Conservation (phyloP, 2,797 vertebrate genomes). For the Austrolebias charrua region DNA sequence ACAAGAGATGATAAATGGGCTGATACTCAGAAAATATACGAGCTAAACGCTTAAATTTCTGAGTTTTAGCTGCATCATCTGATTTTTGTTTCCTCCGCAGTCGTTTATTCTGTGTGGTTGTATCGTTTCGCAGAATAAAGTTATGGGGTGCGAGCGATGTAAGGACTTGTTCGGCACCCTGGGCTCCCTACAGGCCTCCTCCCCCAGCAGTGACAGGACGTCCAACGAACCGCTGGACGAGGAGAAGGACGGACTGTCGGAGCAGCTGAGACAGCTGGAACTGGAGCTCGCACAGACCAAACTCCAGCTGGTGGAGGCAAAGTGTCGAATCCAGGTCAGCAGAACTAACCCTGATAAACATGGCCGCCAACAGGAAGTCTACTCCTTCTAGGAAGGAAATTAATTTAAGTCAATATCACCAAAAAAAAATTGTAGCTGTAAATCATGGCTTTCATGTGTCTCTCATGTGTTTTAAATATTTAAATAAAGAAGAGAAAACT, state of each 20-base stretch:
- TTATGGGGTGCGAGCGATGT: conserved; percentile 93
- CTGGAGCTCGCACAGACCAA: conserved; percentile 98
- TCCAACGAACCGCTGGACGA: conserved; percentile 84
- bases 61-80: neutral
- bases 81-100: neutral
- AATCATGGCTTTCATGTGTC: too few species aligned
- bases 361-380: neutral
- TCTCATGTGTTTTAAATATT: too few species aligned
- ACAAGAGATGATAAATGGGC: neutral
- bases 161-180: conserved; percentile 92
- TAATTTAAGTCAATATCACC: too few species aligned
- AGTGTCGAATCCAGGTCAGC: conserved; percentile 96
- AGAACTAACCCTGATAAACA: neutral
- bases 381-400: too few species aligned
- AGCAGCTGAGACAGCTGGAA: conserved; percentile 94
- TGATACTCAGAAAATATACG: neutral
- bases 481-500: too few species aligned
- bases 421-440: too few species aligned
- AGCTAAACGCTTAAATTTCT: neutral
- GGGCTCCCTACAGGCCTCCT: conserved; percentile 82
- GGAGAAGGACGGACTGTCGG: conserved; percentile 92
- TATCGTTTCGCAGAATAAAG: conserved; percentile 74
- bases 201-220: conserved; percentile 66
- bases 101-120: conserved; percentile 1
- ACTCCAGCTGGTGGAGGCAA: conserved; percentile 97